Conservation (phyloP, 64 coral and sea anemone species). For the Dendrophyllia cribrosa region DNA sequence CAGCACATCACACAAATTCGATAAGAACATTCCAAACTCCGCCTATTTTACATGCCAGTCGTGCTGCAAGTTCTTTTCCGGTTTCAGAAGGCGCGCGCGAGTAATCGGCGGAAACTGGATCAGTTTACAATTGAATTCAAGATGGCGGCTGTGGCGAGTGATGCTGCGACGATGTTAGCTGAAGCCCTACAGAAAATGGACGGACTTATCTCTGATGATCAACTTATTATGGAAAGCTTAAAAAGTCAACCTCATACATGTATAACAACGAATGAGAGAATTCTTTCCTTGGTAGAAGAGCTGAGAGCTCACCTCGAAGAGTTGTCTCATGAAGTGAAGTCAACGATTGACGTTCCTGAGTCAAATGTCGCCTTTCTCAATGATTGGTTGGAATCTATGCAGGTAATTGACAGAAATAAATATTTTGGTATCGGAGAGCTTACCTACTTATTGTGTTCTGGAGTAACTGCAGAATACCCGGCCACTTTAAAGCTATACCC, state of each 20-base stretch:
- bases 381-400: constrained; percentile 64
- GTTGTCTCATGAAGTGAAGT: constrained; percentile 21
- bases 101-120: constrained; percentile 4
- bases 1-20: no score
- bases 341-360: constrained; percentile 60
- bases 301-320: constrained; percentile 61
- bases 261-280: constrained; percentile 52
- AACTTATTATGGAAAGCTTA: constrained; percentile 87
- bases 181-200: constrained; percentile 98
- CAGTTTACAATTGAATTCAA: constrained; percentile 29
- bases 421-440: neutral
- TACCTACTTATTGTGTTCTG: neutral
- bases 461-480: no score
- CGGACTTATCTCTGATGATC: constrained; percentile 87
- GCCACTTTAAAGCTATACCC: no score
- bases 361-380: constrained; percentile 67
- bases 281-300: constrained; percentile 74
- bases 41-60: constrained; percentile 13
- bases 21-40: constrained; percentile 12
- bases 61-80: constrained; percentile 41
- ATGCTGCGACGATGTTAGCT: constrained; percentile 89
- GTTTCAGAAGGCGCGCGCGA: neutral
- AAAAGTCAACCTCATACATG: constrained; percentile 55
- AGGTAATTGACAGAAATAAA: constrained; percentile 30
- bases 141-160: constrained; percentile 90